phyloP scores from a whole-genome alignment of 2,797 vertebrate species.

The Threskiornis aethiopicus region DNA sequence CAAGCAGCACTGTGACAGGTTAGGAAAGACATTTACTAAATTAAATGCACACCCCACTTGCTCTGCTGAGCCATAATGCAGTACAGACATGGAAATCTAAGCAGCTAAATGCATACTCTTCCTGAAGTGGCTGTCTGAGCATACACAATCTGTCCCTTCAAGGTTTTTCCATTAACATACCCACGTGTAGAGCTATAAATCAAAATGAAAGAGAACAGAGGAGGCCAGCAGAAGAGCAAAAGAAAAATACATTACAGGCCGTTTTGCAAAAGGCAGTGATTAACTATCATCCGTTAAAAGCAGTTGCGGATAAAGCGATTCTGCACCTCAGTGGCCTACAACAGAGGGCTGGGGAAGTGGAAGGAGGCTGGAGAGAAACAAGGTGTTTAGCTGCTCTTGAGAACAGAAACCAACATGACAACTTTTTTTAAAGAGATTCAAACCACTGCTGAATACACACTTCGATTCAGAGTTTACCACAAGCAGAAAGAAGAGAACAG shows the following conservation, averaged over 20 bases:
- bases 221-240: not conserved
- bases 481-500: not conserved
- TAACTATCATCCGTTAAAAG: not conserved
- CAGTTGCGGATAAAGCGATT: accelerated
- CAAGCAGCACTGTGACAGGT: not conserved
- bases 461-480: not conserved
- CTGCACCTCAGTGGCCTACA: not conserved
- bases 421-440: not conserved
- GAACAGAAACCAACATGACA: not conserved
- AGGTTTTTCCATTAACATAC: not conserved
- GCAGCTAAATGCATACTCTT: not conserved
- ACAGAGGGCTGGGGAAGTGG: not conserved
- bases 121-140: not conserved
- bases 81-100: not conserved
- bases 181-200: constrained; percentile 11
- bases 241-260: not conserved
- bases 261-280: not conserved
- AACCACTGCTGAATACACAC: not conserved
- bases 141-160: not conserved
- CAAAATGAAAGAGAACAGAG: not conserved
- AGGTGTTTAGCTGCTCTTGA: not conserved
- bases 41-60: not conserved
- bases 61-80: not conserved
- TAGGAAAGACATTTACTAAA: not conserved
- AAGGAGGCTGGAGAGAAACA: not conserved